Conservation (phyloP, 1,140 invertebrate genomes). For the Archegozetes longisetosus region DNA sequence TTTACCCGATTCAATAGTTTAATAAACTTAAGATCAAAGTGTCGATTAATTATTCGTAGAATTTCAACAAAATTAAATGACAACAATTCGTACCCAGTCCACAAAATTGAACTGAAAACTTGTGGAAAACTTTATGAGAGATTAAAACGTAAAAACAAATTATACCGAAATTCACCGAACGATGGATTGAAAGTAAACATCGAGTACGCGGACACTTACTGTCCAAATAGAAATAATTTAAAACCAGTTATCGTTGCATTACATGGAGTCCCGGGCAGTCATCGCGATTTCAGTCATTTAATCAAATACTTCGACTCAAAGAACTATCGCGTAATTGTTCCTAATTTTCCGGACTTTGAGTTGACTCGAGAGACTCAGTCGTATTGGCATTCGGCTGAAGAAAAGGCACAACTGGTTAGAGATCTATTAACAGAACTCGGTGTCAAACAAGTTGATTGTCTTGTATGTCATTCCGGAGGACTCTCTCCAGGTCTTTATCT, state of each 20-base stretch:
- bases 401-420: background rate
- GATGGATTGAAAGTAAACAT: slow-evolving; percentile 1
- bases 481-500: too few species aligned
- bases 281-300: background rate
- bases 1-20: too few species aligned
- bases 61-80: too few species aligned
- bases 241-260: background rate
- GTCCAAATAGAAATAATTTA: background rate
- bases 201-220: background rate
- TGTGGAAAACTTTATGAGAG: too few species aligned
- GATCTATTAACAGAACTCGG: background rate
- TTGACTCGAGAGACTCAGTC: background rate
- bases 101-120: too few species aligned
- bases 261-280: slow-evolving; percentile 1
- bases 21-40: too few species aligned
- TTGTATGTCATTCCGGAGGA: background rate
- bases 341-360: slow-evolving; percentile 3
- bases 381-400: slow-evolving; percentile 1
- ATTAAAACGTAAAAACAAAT: too few species aligned
- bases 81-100: too few species aligned
- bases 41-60: too few species aligned
- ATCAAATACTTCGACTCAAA: background rate
- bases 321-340: background rate
- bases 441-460: background rate
- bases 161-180: background rate